Conservation (phyloP, 30 jellyfish, hydroid and myxozoan species). For the Catostylus mosaicus region DNA sequence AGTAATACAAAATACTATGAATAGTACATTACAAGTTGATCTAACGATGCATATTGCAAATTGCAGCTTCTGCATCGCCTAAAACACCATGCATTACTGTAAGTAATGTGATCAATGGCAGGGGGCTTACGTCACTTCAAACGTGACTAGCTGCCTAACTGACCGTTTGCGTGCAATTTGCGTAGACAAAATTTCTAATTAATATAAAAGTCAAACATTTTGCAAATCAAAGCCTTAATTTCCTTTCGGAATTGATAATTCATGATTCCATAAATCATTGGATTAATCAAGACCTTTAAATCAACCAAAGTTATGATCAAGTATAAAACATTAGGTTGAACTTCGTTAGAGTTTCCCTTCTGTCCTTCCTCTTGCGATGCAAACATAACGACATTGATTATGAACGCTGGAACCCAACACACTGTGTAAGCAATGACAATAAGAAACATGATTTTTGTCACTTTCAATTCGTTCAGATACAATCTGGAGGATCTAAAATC, state of each 20-base stretch:
- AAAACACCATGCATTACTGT: too few species aligned
- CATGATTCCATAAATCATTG: slow-evolving; percentile 64
- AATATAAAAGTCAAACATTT: background rate
- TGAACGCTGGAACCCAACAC: slow-evolving; percentile 88
- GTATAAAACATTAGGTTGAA: slow-evolving; percentile 13
- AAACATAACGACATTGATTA: slow-evolving; percentile 42
- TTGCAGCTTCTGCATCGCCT: too few species aligned
- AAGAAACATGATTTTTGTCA: slow-evolving; percentile 72
- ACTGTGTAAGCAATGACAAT: slow-evolving; percentile 72
- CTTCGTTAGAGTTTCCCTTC: background rate
- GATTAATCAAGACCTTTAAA: slow-evolving; percentile 63
- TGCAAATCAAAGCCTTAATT: background rate
- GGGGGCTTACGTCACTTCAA: too few species aligned
- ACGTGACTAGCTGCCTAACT: too few species aligned
- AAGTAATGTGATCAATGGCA: too few species aligned
- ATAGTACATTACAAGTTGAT: too few species aligned
- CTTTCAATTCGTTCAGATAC: slow-evolving; percentile 46
- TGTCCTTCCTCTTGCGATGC: background rate
- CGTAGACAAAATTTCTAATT: too few species aligned
- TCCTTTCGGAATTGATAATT: slow-evolving; percentile 20
- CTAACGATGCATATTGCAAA: too few species aligned
- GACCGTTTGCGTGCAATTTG: too few species aligned
- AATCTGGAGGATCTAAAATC: slow-evolving; percentile 10
- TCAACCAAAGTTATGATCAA: slow-evolving; percentile 69
- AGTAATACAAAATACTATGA: too few species aligned